phyloP scores from a whole-genome alignment of 2,888 invertebrate species.

The Drosophila neotestacea region DNA sequence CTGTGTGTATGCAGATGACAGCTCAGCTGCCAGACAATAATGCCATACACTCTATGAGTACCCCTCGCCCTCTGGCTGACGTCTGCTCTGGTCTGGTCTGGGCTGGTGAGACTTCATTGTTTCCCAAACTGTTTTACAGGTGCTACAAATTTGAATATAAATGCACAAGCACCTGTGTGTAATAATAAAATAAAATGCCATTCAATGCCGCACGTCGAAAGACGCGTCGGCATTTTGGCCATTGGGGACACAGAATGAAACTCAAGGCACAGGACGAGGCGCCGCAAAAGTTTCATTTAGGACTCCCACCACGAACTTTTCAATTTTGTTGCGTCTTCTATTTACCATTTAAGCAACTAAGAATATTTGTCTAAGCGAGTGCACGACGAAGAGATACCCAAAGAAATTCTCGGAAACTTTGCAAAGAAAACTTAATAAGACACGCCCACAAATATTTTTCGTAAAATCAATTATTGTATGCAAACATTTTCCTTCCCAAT shows the following conservation, averaged over 20 bases:
- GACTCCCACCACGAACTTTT: slow-evolving; percentile 50
- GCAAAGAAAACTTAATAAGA: not conserved
- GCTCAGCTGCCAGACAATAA: slow-evolving; percentile 46
- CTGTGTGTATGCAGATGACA: slow-evolving; percentile 13
- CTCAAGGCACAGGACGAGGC: slow-evolving; percentile 2
- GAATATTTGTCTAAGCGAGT: not conserved
- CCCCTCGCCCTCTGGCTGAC: slow-evolving; percentile 13
- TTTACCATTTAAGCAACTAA: slow-evolving; percentile 26
- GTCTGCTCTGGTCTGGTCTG: slow-evolving; percentile 22
- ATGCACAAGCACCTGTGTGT: slow-evolving; percentile 72
- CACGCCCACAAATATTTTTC: not conserved
- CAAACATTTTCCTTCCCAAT: not conserved
- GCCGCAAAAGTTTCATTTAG: slow-evolving; percentile 40
- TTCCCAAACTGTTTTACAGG: slow-evolving; percentile 73
- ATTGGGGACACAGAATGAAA: slow-evolving; percentile 31
- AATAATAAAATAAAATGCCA: slow-evolving; percentile 78
- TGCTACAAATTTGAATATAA: slow-evolving; percentile 79
- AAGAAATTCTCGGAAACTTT: not conserved
- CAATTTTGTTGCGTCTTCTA: slow-evolving; percentile 45
- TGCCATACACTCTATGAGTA: not conserved
- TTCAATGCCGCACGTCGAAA: slow-evolving; percentile 60
- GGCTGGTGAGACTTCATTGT: slow-evolving; percentile 68
- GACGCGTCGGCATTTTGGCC: slow-evolving; percentile 56
- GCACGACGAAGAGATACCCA: not conserved
- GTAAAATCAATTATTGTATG: not conserved